These are phyloP conservation scores for Malaclemys terrapin DNA, from an alignment of 2,113 vertebrate genomes.

Conservation along the genomic window DNA sequence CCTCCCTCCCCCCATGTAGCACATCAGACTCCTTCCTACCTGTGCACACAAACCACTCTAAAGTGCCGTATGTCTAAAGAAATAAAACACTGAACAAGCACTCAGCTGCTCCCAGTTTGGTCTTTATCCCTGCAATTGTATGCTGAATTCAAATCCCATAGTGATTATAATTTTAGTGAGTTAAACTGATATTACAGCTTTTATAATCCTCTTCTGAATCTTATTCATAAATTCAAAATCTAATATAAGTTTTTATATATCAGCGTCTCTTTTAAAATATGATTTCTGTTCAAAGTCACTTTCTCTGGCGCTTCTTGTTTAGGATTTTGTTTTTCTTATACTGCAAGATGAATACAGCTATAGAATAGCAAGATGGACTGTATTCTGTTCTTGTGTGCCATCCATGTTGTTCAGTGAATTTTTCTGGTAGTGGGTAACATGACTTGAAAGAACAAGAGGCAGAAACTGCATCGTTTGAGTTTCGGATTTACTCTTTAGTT, in stretches of 20 bases:
- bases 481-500: background rate
- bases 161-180: background rate
- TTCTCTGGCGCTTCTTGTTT: rapidly evolving
- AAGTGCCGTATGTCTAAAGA: background rate
- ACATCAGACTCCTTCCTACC: background rate
- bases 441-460: background rate
- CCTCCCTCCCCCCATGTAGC: background rate
- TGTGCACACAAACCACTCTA: background rate
- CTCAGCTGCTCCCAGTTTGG: background rate
- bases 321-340: background rate
- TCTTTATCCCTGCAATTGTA: background rate
- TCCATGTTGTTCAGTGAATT: rapidly evolving
- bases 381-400: rapidly evolving
- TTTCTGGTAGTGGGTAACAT: background rate
- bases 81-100: background rate
- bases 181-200: background rate
- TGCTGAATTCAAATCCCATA: background rate
- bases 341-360: rapidly evolving
- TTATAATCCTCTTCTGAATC: too few species aligned
- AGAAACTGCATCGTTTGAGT: background rate
- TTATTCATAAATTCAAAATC: background rate
- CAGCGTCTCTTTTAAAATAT: rapidly evolving
- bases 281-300: background rate
- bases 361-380: background rate
- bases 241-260: background rate